phyloP scores from a whole-genome alignment of 2,113 vertebrate genomes.

The Haemorhous mexicanus region DNA sequence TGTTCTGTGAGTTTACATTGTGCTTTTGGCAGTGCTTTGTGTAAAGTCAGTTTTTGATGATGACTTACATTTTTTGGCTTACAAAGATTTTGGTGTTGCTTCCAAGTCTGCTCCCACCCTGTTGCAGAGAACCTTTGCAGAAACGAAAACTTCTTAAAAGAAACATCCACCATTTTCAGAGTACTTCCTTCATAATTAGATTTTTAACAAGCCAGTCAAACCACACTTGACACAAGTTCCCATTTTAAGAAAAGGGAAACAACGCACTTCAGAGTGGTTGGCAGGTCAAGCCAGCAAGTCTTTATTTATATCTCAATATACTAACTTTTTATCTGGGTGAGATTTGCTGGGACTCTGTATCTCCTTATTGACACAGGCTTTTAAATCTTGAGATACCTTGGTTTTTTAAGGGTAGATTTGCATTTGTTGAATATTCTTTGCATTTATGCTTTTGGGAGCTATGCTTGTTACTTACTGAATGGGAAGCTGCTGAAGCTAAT shows the following conservation, averaged over 20 bases:
- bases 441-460: neutral
- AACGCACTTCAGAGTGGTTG: neutral
- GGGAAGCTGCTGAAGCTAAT: neutral
- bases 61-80: neutral
- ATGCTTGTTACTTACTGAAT: neutral
- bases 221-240: neutral
- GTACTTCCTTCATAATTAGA: neutral
- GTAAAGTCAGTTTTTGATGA: neutral
- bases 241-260: neutral
- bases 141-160: neutral
- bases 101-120: slow-evolving; percentile 11
- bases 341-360: neutral
- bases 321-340: neutral
- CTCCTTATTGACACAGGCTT: neutral
- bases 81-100: neutral
- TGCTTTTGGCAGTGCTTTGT: neutral
- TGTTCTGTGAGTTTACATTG: slow-evolving; percentile 1
- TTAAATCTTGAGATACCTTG: neutral
- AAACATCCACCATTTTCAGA: slow-evolving; percentile 17
- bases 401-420: neutral
- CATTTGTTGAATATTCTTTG: neutral
- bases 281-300: neutral
- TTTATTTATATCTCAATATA: neutral
- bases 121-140: neutral
- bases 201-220: neutral